A percentile compares a stretch with the other conserved stretches of the same genome.
These are phyloP conservation scores for Myotis vivesi DNA, from an alignment of 2,797 vertebrate genomes.

Conservation along the genomic window DNA sequence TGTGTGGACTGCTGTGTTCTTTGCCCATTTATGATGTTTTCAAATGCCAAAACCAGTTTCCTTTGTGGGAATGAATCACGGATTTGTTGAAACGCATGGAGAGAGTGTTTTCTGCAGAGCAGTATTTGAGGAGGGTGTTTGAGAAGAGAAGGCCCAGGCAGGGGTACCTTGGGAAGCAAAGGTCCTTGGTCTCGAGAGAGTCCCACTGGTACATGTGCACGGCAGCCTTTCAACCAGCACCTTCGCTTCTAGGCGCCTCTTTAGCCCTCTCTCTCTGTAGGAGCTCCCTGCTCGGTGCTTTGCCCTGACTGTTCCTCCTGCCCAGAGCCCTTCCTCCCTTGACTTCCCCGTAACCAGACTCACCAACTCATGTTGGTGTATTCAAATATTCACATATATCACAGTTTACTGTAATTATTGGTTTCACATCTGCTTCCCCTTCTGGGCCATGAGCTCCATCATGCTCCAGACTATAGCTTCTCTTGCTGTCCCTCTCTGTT, in stretches of 20 bases:
- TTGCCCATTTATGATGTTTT: conserved; percentile 37
- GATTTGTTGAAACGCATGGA: not conserved
- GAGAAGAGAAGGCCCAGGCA: not conserved
- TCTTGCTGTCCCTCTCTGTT: not conserved
- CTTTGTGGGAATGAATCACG: not conserved
- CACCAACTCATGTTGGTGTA: not conserved
- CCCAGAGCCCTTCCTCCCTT: not conserved
- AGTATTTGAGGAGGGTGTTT: not conserved
- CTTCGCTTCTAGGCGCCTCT: not conserved
- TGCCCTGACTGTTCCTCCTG: not conserved
- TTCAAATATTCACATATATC: not conserved
- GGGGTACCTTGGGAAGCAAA: not conserved
- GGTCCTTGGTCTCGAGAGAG: accelerated
- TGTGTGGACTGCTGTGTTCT: conserved; percentile 5
- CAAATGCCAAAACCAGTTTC: not conserved
- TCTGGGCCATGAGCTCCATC: not conserved
- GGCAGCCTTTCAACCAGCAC: not conserved
- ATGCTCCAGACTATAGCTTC: not conserved
- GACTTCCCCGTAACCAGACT: not conserved
- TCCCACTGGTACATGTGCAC: accelerated
- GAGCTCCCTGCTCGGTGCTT: not conserved
- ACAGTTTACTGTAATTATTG: not conserved
- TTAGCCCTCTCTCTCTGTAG: not conserved
- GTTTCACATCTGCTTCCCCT: not conserved
- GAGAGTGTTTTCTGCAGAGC: not conserved